A percentile compares a stretch with the other conserved stretches of the same genome.
phyloP scores from a whole-genome alignment of 2,113 vertebrate species.

The Girardinichthys multiradiatus region DNA sequence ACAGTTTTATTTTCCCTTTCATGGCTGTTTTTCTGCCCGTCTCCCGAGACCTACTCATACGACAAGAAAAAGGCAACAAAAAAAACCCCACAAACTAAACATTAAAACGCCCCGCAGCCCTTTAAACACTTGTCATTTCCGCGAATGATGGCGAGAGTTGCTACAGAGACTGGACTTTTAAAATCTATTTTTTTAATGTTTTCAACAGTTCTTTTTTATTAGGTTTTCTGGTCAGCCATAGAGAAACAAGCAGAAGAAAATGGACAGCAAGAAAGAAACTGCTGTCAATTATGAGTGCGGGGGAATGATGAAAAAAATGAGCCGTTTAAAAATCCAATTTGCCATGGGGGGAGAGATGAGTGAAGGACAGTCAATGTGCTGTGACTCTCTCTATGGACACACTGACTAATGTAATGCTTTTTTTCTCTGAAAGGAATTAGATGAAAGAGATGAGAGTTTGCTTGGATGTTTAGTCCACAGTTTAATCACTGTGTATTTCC shows the following conservation, averaged over 20 bases:
- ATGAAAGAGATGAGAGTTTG: conserved; percentile 32
- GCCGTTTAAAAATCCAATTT: conserved; percentile 73
- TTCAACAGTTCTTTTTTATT: conserved; percentile 52
- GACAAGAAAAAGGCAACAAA: conserved; percentile 37
- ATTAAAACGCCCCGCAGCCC: conserved; percentile 69
- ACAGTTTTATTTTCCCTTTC: conserved; percentile 62
- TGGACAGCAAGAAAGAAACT: conserved; percentile 32
- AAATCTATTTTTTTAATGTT: conserved; percentile 7
- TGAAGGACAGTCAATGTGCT: conserved; percentile 57
- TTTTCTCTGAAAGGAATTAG: conserved; percentile 9
- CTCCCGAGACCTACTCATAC: conserved; percentile 65
- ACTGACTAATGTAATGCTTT: conserved; percentile 37
- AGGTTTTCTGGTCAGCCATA: conserved; percentile 47
- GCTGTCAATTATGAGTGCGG: conserved; percentile 56
- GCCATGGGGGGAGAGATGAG: conserved; percentile 58
- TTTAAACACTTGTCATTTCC: conserved; percentile 78
- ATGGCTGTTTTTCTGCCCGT: conserved; percentile 69
- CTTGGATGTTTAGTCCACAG: conserved; percentile 35
- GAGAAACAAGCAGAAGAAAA: conserved; percentile 23
- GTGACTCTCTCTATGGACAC: conserved; percentile 45
- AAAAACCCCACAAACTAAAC: conserved; percentile 51
- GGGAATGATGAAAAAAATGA: conserved; percentile 62
- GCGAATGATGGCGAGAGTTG: conserved; percentile 67
- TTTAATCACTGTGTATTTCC: conserved; percentile 32
- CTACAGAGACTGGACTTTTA: conserved; percentile 65